Percentiles rank a stretch among this genome's conserved stretches.
phyloP scores from a whole-genome alignment of 2,888 invertebrate genomes.

The Phorcus lineatus region DNA sequence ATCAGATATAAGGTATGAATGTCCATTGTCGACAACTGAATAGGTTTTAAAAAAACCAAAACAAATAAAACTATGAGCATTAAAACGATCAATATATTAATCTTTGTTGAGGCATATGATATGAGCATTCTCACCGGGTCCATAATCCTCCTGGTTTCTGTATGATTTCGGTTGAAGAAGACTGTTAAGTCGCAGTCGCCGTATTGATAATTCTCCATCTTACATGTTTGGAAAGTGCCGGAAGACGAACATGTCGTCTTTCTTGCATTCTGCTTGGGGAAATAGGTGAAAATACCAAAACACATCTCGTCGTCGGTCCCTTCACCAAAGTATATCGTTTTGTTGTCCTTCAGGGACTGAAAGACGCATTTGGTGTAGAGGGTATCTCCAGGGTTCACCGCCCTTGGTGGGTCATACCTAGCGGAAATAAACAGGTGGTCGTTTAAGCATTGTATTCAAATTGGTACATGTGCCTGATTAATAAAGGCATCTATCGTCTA shows the following conservation, averaged over 20 bases:
- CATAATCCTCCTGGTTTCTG: background rate
- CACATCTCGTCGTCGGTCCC: background rate
- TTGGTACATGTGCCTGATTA: too few relatives aligned
- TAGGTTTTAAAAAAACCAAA: too few relatives aligned
- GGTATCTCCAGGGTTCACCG: background rate
- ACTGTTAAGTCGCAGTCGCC: background rate
- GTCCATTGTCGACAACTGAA: too few relatives aligned
- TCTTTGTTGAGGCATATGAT: too few relatives aligned
- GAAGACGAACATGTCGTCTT: background rate
- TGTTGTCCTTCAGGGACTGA: background rate
- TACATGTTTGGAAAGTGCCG: background rate
- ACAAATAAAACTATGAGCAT: too few relatives aligned
- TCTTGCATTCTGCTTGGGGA: background rate
- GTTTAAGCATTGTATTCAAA: background rate
- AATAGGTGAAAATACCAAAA: background rate
- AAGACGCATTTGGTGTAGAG: background rate
- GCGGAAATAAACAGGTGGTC: background rate
- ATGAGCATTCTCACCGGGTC: background rate
- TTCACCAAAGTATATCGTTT: background rate
- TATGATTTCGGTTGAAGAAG: background rate
- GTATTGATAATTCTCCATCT: too few relatives aligned
- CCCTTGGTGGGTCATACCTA: background rate
- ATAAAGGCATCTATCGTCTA: too few relatives aligned
- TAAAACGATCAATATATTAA: too few relatives aligned
- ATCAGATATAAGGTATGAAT: too few relatives aligned